A percentile compares a stretch with the other conserved stretches of the same genome.
Evolutionary conservation across 2,888 invertebrate genomes (phyloP).

Genomic region (Microctonus aethiopoides): DNA sequence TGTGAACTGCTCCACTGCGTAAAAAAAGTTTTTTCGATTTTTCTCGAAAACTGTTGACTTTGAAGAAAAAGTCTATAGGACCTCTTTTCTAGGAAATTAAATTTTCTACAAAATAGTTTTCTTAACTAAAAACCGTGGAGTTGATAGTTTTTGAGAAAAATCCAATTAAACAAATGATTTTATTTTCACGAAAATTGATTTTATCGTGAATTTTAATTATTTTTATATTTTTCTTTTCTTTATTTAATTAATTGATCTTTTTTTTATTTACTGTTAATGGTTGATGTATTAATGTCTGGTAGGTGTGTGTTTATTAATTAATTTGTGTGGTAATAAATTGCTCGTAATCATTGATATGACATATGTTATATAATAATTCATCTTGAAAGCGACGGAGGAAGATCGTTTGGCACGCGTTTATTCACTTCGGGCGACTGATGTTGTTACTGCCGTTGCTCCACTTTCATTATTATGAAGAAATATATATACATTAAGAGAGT

Average conservation of each 20-base stretch:
- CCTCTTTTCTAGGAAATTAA: too few relatives aligned
- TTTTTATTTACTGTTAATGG: background rate
- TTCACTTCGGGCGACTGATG: background rate
- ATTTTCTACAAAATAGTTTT: too few relatives aligned
- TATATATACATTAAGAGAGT: slow-evolving; percentile 24
- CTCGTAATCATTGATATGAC: slow-evolving; percentile 9
- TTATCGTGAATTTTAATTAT: too few relatives aligned
- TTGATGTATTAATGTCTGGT: background rate
- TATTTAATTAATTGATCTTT: too few relatives aligned
- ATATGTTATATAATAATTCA: slow-evolving; percentile 22
- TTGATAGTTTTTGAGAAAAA: too few relatives aligned
- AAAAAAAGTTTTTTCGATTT: too few relatives aligned
- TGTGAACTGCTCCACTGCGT: too few relatives aligned
- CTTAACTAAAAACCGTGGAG: too few relatives aligned
- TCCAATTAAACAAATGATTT: too few relatives aligned
- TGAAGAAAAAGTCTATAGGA: too few relatives aligned
- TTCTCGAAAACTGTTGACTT: too few relatives aligned
- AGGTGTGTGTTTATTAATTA: background rate
- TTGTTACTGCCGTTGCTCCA: slow-evolving; percentile 5
- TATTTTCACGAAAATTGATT: too few relatives aligned
- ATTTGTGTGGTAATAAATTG: slow-evolving; percentile 1
- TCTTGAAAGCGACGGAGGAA: background rate
- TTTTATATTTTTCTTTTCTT: background rate
- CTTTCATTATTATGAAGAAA: slow-evolving; percentile 29
- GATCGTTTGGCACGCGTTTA: background rate